Conservation (phyloP, 2,113 vertebrate species). For the Apaloderma vittatum region DNA sequence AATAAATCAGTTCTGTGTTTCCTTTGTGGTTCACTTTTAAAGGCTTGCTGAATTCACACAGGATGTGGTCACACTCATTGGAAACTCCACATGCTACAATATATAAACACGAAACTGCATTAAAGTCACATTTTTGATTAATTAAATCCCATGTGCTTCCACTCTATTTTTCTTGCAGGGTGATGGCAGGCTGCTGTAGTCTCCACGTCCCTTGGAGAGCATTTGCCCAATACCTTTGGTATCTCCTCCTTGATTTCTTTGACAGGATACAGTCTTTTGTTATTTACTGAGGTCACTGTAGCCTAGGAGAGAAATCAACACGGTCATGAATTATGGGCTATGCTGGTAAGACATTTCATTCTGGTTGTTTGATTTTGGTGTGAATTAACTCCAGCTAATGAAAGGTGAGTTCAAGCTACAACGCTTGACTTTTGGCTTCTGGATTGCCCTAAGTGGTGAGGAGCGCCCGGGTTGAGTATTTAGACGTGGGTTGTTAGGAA, state of each 20-base stretch:
- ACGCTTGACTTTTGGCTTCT: slow-evolving; percentile 6
- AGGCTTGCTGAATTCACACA: slow-evolving; percentile 14
- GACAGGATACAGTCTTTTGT: slow-evolving; percentile 42
- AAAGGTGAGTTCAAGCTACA: not conserved
- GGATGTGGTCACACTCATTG: slow-evolving; percentile 51
- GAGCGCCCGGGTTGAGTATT: not conserved
- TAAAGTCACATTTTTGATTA: slow-evolving; percentile 33
- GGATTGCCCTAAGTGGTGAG: not conserved
- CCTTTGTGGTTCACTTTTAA: slow-evolving; percentile 46
- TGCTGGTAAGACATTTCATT: not conserved
- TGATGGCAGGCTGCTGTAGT: slow-evolving; percentile 9
- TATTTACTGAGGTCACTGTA: slow-evolving; percentile 67
- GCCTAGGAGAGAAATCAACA: slow-evolving; percentile 68
- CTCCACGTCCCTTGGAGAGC: not conserved
- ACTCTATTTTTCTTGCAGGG: slow-evolving; percentile 1
- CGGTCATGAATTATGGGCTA: slow-evolving; percentile 32
- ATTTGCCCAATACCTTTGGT: not conserved
- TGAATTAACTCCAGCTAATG: slow-evolving; percentile 37
- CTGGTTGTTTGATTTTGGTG: not conserved
- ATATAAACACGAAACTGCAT: slow-evolving; percentile 21
- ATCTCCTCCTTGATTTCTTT: slow-evolving; percentile 32
- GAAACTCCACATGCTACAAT: slow-evolving; percentile 48
- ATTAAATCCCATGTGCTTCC: slow-evolving; percentile 27
- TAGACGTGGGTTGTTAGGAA: not conserved
- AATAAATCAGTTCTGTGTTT: slow-evolving; percentile 39